Conservation (phyloP, 1,140 invertebrate genomes). For the Pissodes strobi region DNA sequence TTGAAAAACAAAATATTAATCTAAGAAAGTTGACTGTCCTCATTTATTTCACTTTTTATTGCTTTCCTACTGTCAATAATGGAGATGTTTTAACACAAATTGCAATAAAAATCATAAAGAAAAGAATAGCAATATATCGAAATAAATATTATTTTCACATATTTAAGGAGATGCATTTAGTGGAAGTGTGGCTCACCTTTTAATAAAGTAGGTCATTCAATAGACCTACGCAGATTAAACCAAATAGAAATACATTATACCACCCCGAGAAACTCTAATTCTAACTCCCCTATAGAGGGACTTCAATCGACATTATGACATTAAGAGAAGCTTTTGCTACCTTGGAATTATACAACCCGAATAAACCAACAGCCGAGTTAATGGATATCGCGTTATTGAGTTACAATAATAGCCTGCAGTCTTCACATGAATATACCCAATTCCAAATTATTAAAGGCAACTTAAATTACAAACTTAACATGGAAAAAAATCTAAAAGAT, state of each 20-base stretch:
- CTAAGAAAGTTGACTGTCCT: too few species aligned
- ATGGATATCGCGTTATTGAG: constrained; percentile 10
- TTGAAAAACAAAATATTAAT: too few species aligned
- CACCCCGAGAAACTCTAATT: background rate
- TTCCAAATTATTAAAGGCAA: constrained; percentile 18
- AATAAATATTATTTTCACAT: too few species aligned
- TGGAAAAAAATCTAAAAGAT: too few species aligned
- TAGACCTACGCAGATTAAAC: constrained; percentile 5
- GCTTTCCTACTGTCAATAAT: too few species aligned
- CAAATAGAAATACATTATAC: constrained; percentile 20
- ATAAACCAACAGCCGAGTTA: background rate
- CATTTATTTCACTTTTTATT: too few species aligned
- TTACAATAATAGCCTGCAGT: constrained; percentile 19
- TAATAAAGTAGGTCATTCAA: too few species aligned
- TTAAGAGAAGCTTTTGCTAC: background rate
- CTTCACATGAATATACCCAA: constrained; percentile 6
- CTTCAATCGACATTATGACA: constrained; percentile 16
- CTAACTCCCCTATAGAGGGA: constrained; percentile 4
- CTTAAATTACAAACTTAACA: background rate
- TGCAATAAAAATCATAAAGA: too few species aligned
- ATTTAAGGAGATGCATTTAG: too few species aligned
- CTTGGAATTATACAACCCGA: background rate
- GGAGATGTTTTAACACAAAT: too few species aligned
- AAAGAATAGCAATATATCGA: too few species aligned
- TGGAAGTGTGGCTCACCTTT: too few species aligned